phyloP scores from a whole-genome alignment of 1,140 invertebrate genomes.

The Pygmarrhopalites habei region DNA sequence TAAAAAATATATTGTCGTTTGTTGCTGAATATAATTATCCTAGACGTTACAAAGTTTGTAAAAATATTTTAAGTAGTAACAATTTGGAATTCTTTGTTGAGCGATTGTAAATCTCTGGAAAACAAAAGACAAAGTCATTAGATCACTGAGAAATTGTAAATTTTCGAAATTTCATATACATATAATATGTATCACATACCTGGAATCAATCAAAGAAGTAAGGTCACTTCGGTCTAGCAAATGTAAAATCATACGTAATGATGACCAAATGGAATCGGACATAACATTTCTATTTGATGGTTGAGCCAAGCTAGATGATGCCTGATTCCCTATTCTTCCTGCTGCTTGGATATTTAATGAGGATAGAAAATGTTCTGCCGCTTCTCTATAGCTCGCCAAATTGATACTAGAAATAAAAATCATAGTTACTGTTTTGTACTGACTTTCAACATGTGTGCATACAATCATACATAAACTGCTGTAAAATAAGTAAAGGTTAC shows the following conservation, averaged over 20 bases:
- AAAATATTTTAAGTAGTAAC: no score
- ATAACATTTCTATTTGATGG: conserved; percentile 50
- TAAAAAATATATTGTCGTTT: no score
- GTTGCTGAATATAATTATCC: background rate
- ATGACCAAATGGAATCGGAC: conserved; percentile 93
- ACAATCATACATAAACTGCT: no score
- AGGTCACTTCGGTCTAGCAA: conserved; percentile 77
- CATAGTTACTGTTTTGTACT: no score
- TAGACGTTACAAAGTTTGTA: background rate
- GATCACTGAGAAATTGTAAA: background rate
- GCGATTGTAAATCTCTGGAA: conserved; percentile 8
- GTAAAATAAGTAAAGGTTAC: no score
- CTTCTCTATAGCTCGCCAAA: conserved; percentile 70
- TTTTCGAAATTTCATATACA: background rate
- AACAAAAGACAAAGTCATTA: background rate
- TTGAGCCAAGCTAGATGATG: conserved; percentile 42
- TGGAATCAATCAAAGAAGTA: conserved; percentile 63
- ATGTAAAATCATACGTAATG: conserved; percentile 79
- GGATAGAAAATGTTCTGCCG: conserved; percentile 87
- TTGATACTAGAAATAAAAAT: no score
- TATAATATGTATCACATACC: conserved; percentile 39
- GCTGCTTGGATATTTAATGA: conserved; percentile 87
- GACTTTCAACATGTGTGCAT: no score
- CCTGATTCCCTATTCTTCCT: conserved; percentile 54
- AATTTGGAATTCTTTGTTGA: conserved; percentile 17